Base-by-base conservation (phyloP, 2,797 vertebrate species). In the Hirundo rustica region DNA sequence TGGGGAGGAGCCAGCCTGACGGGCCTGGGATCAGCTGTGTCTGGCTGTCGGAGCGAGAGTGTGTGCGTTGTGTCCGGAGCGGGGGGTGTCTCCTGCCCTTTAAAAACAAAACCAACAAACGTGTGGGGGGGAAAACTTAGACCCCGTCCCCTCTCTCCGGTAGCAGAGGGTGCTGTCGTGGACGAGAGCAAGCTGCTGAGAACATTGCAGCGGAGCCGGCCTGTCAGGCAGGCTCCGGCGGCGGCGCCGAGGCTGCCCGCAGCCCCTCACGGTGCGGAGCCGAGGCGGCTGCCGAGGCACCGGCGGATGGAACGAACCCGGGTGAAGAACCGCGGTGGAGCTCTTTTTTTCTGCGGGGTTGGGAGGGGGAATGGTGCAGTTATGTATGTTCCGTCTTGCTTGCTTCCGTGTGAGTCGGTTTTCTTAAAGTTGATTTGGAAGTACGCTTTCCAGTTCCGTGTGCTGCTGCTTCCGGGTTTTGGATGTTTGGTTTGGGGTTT, bases 191-290 rank as follows among this genome's bases (percentile, higher is more conserved):
- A 72, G 85, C 55, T 80, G 94, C 90, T 36, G 92, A 91, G 89
- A 83, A 44, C 79, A 16, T 85, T 92, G 25, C 81, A 67, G 95
- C 83, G 36, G 91, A 77, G 44, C 77, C 70, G 87, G 92, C 65
- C 85, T 95, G 79, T 44, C 77, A 10, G 58, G 71, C 87, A 30
- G 80, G 84, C 70, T 81, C 40, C 36, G 51, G 79, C 21, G 60
- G 85, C 13, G 23, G 34, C 23, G 62, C 64, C 15, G 5, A 12
- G 19, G 54, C n/a, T 61, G 64, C 47, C 25, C 25, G 25, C 88
- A 5, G 11, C 16, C 27, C 12, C 23, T 13, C 9, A 6, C 40
- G 7, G 30, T n/a, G 47, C 14, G 7, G 83, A 60, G 70, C 58
- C 19, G 45, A 74, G 73, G 44, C n/a, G 53, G 81, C 78, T 30